A percentile compares a stretch with the other conserved stretches of the same genome.
These are phyloP conservation scores for Crenichthys baileyi DNA, from an alignment of 2,797 vertebrate genomes.

Conservation along the genomic window DNA sequence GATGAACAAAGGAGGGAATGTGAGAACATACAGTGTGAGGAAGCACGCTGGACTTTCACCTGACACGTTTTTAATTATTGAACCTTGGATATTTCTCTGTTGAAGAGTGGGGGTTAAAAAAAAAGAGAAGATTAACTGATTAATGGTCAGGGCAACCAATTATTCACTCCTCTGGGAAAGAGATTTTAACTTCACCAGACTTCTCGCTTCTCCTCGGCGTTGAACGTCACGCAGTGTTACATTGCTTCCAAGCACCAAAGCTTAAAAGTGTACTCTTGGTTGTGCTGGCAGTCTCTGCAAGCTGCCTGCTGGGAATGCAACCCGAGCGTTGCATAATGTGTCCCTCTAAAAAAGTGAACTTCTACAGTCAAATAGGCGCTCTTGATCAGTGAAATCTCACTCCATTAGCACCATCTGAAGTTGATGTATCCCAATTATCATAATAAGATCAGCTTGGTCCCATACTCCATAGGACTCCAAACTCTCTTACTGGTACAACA, in stretches of 20 bases:
- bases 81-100: conserved; percentile 81
- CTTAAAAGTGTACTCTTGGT: conserved; percentile 61
- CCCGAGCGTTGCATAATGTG: conserved; percentile 65
- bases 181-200: conserved; percentile 63
- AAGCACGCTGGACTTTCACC: conserved; percentile 86
- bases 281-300: conserved; percentile 45
- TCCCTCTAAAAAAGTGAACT: conserved; percentile 67
- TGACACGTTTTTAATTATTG: conserved; percentile 89
- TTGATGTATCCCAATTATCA: conserved; percentile 81
- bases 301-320: conserved; percentile 61
- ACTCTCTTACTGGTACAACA: conserved; percentile 71
- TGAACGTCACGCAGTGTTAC: conserved; percentile 41
- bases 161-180: conserved; percentile 73
- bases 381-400: conserved; percentile 77
- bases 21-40: conserved; percentile 84
- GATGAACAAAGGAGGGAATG: conserved; percentile 86
- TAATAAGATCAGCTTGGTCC: conserved; percentile 78
- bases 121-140: conserved; percentile 83
- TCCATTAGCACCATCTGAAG: conserved; percentile 77
- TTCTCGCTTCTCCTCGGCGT: conserved; percentile 44
- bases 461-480: conserved; percentile 72
- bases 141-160: conserved; percentile 81
- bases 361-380: conserved; percentile 65
- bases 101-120: conserved; percentile 66
- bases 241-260: conserved; percentile 38